Percentiles rank a stretch among this genome's conserved stretches.
phyloP scores from a whole-genome alignment of 1,140 invertebrate species.

The Aphis craccivora region DNA sequence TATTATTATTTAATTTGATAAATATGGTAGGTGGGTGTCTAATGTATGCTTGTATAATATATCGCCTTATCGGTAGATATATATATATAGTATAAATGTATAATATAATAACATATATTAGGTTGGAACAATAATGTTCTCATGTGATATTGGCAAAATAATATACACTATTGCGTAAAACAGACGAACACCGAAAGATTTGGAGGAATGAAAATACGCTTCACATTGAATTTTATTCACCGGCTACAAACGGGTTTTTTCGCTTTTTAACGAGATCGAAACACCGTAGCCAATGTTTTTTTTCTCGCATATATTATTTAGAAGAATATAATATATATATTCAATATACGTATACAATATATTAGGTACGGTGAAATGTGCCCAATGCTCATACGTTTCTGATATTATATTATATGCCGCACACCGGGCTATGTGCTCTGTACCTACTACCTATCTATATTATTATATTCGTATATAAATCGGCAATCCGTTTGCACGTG shows the following conservation, averaged over 20 bases:
- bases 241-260: not conserved
- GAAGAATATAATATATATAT: not conserved
- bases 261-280: slow-evolving; percentile 18
- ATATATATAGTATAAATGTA: not conserved
- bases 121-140: not conserved
- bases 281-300: not conserved
- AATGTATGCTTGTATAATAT: not conserved
- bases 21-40: not conserved
- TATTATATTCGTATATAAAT: slow-evolving; percentile 20
- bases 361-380: not conserved
- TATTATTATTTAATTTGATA: slow-evolving; percentile 17
- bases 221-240: not conserved
- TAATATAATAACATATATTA: not conserved
- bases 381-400: not conserved
- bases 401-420: not conserved
- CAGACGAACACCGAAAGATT: not conserved
- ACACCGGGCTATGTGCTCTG: not conserved
- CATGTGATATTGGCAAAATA: not conserved
- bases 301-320: slow-evolving; percentile 10
- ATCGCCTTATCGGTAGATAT: too few relatives aligned
- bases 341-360: not conserved
- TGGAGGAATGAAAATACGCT: not conserved
- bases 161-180: not conserved
- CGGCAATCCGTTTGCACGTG: not conserved
- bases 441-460: not conserved